Conservation (phyloP, 2,113 vertebrate species). For the Corynorhinus townsendii region DNA sequence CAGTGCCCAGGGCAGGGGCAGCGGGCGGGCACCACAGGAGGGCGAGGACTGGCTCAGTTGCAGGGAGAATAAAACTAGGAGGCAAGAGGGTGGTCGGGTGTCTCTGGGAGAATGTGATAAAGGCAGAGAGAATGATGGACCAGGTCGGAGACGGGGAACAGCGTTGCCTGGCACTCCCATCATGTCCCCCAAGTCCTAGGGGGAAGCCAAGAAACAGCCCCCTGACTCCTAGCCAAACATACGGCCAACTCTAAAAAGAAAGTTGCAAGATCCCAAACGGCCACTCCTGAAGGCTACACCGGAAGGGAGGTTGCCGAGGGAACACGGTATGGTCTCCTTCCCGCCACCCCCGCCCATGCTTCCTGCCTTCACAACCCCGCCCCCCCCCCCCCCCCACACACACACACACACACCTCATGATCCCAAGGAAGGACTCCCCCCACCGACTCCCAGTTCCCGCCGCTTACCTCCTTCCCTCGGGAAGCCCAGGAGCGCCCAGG, state of each 20-base stretch:
- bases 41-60: background rate
- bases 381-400: too few species aligned
- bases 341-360: background rate
- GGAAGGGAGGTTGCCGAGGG: background rate
- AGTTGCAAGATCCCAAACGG: background rate
- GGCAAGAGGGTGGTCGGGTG: background rate
- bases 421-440: background rate
- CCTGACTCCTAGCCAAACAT: background rate
- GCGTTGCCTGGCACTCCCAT: background rate
- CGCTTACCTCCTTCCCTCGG: conserved; percentile 52
- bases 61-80: background rate
- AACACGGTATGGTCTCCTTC: fast-evolving
- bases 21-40: background rate
- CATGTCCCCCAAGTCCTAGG: too few species aligned
- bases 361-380: background rate
- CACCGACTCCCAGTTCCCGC: fast-evolving
- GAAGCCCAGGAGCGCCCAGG: background rate
- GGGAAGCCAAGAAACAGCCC: background rate
- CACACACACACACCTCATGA: too few species aligned
- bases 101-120: background rate
- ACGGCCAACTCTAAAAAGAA: conserved; percentile 32
- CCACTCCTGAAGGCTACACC: background rate
- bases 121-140: background rate
- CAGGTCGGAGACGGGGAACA: background rate
- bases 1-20: background rate